Percentiles rank a stretch among this genome's conserved stretches.
These are phyloP conservation scores for Magallana nippona DNA, from an alignment of 2,888 invertebrate species.

Conservation along the genomic window DNA sequence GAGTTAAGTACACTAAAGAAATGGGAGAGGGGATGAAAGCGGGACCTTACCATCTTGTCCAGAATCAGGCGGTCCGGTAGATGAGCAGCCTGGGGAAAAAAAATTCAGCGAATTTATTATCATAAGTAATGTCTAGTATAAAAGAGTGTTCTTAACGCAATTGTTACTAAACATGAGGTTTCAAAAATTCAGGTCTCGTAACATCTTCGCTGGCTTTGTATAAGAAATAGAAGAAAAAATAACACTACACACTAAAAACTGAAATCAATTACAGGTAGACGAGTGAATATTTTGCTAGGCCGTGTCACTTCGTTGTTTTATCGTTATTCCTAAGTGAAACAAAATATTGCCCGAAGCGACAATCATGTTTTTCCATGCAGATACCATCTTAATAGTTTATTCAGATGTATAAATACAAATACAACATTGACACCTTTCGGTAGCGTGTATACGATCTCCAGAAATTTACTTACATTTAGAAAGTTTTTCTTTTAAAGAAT, in stretches of 20 bases:
- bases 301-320: constrained; percentile 21
- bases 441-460: not conserved
- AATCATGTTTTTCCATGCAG: constrained; percentile 4
- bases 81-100: not conserved
- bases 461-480: not conserved
- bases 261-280: constrained; percentile 21
- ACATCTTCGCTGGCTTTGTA: no score
- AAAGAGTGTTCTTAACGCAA: no score
- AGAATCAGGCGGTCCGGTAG: not conserved
- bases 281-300: not conserved
- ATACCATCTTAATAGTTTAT: not conserved
- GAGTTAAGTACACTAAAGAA: no score
- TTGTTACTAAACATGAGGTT: no score
- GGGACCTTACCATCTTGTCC: not conserved
- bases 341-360: constrained; percentile 1
- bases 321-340: not conserved
- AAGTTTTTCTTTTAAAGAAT: not conserved
- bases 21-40: not conserved
- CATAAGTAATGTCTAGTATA: no score
- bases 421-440: no score
- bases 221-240: no score
- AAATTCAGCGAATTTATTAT: not conserved
- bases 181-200: no score
- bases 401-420: no score
- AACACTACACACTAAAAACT: no score